These are phyloP conservation scores for Ooceraea biroi DNA, from an alignment of 1,140 invertebrate genomes.

Conservation along the genomic window DNA sequence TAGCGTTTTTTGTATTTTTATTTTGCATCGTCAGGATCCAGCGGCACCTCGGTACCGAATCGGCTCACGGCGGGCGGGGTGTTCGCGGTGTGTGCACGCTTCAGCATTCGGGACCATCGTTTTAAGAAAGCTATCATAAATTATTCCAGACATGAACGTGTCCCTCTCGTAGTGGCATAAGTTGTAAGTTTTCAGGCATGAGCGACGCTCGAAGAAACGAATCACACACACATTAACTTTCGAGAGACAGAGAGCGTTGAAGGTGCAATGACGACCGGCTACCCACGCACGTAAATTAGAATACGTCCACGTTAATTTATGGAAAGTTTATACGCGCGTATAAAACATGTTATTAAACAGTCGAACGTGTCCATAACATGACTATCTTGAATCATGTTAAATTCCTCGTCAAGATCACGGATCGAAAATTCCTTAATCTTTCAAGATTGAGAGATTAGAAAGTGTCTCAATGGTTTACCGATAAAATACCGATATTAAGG, in stretches of 20 bases:
- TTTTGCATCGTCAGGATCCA: too few relatives aligned
- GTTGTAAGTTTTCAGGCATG: conserved; percentile 53
- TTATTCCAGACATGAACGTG: conserved; percentile 57
- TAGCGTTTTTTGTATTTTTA: too few relatives aligned
- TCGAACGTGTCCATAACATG: not conserved
- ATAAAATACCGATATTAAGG: too few relatives aligned
- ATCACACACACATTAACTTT: conserved; percentile 24
- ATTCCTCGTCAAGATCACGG: not conserved
- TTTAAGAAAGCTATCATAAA: conserved; percentile 74
- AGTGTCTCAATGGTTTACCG: too few relatives aligned
- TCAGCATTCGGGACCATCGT: conserved; percentile 65
- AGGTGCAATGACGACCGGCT: conserved; percentile 71
- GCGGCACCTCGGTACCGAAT: too few relatives aligned
- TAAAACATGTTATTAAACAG: conserved; percentile 69
- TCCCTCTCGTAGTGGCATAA: conserved; percentile 63
- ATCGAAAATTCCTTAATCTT: conserved; percentile 2
- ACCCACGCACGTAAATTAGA: conserved; percentile 80
- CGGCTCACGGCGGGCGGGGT: too few relatives aligned
- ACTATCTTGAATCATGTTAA: not conserved
- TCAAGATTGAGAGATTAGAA: not conserved
- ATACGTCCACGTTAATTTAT: conserved; percentile 80
- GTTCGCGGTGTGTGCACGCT: too few relatives aligned
- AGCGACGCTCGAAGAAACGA: conserved; percentile 9
- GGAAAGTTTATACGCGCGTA: conserved; percentile 72
- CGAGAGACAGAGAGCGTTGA: conserved; percentile 22